Evolutionary conservation across 2,888 invertebrate species (phyloP), one percentile per base, ranked within the genome.

Genomic region (Platerodrilus igneus): DNA sequence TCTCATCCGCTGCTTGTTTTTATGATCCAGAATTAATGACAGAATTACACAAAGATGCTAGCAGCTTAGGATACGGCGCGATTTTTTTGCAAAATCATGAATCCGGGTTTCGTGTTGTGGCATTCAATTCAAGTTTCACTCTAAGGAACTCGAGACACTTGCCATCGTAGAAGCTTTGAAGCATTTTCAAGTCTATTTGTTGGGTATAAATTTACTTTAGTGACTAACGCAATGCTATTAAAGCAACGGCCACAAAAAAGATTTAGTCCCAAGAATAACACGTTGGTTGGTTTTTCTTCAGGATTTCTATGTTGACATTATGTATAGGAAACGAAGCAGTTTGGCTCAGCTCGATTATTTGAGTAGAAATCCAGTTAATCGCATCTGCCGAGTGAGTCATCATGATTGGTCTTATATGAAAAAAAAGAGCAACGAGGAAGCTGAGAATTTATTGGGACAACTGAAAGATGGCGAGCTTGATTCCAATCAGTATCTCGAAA

Each of bases 201-300:
- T 52, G 8, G 56, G 55, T 2, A 42, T 47, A 32, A 30, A 0
- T 60, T 62, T 33, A 49, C 39, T 7, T 40, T 62, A 1, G 34
- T 56, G 2, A 60, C 57, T 2, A 65, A 68, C 31, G 60, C 28
- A 57, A 59, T 29, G 47, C 60, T 1, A 23, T 62, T 2, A 58
- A 57, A 19, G 27, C 46, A 0, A 55, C 58, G 0, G 39, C 51
- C 20, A 37, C 18, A 2, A 59, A 63, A 30, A 50, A 53, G n/a
- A n/a, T n/a, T n/a, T n/a, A n/a, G n/a, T n/a, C n/a, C n/a, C n/a
- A n/a, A n/a, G n/a, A n/a, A n/a, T n/a, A n/a, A n/a, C n/a, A n/a
- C n/a, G n/a, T n/a, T n/a, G n/a, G n/a, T n/a, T n/a, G n/a, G n/a
- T 53, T 1, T 53, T 52, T 8, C 10, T 58, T 6, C 57, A 56